Conservation (phyloP, 2,113 vertebrate species). For the Dipodomys merriami region DNA sequence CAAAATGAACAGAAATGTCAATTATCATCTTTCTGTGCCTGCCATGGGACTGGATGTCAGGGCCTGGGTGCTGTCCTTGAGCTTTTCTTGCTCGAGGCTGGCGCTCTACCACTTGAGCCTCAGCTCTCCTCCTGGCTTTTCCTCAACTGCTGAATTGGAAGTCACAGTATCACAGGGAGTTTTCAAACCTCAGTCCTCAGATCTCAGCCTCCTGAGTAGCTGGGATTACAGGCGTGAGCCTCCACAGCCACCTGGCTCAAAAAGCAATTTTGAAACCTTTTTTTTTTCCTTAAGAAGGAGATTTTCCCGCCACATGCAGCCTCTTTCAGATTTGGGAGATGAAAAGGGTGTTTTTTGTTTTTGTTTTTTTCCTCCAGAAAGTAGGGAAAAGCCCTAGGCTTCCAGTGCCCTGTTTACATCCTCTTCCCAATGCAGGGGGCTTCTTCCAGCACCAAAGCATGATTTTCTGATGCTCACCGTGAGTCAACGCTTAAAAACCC, state of each 20-base stretch:
- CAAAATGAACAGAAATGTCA: background rate
- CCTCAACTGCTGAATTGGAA: too few relatives aligned
- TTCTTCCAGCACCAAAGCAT: background rate
- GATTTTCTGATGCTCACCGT: background rate
- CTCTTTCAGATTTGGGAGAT: background rate
- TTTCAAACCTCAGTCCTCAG: too few relatives aligned
- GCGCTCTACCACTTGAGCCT: too few relatives aligned
- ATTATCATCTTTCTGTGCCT: too few relatives aligned
- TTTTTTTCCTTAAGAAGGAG: background rate
- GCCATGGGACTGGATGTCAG: too few relatives aligned
- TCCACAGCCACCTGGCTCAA: too few relatives aligned
- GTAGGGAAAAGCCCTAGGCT: accelerated
- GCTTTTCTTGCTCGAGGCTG: too few relatives aligned
- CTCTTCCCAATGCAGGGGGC: accelerated
- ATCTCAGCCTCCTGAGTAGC: too few relatives aligned
- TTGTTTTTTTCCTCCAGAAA: background rate
- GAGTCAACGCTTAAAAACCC: slow-evolving; percentile 5
- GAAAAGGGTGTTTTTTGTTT: background rate
- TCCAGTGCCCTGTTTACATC: accelerated
- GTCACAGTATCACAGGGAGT: too few relatives aligned
- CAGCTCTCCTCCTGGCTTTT: too few relatives aligned
- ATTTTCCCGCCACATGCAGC: accelerated
- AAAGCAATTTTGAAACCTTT: background rate
- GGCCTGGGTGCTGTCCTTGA: too few relatives aligned
- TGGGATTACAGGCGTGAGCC: too few relatives aligned